phyloP scores from a whole-genome alignment of 2,797 vertebrate species.

The Acomys russatus region DNA sequence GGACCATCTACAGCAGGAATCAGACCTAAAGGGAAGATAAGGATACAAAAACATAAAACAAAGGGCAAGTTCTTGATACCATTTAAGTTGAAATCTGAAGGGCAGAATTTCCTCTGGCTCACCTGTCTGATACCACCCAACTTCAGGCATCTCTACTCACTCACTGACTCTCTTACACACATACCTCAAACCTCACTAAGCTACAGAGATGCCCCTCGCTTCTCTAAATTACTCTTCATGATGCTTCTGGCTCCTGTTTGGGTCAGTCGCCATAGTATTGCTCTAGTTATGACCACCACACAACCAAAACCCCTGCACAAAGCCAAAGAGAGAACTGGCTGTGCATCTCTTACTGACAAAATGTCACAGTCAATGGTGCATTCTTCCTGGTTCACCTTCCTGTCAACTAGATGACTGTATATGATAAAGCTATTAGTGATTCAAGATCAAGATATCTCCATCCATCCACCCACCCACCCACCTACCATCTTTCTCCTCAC shows the following conservation, averaged over 20 bases:
- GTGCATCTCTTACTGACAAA: not conserved
- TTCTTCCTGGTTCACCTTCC: not conserved
- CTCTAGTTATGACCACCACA: not conserved
- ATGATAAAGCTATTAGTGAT: slow-evolving; percentile 1
- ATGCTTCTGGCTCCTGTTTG: not conserved
- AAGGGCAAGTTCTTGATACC: slow-evolving; percentile 6
- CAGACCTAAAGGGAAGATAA: not conserved
- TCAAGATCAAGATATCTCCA: not conserved
- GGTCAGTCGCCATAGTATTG: not conserved
- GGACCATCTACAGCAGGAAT: not conserved
- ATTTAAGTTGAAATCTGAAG: not conserved
- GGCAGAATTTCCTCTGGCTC: not conserved
- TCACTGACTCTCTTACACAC: not conserved
- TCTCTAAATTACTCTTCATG: not conserved
- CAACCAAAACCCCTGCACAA: not conserved
- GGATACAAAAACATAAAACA: not conserved
- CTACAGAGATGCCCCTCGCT: not conserved
- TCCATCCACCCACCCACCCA: not conserved
- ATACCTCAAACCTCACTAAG: not conserved
- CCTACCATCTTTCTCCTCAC: not conserved
- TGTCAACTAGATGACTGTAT: not conserved
- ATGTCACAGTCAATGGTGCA: not conserved
- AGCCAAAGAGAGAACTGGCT: not conserved
- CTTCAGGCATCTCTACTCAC: not conserved
- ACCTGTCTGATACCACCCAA: not conserved